A percentile compares a stretch with the other conserved stretches of the same genome.
Conservation (phyloP, 2,797 vertebrate species). For the Iguana delicatissima region DNA sequence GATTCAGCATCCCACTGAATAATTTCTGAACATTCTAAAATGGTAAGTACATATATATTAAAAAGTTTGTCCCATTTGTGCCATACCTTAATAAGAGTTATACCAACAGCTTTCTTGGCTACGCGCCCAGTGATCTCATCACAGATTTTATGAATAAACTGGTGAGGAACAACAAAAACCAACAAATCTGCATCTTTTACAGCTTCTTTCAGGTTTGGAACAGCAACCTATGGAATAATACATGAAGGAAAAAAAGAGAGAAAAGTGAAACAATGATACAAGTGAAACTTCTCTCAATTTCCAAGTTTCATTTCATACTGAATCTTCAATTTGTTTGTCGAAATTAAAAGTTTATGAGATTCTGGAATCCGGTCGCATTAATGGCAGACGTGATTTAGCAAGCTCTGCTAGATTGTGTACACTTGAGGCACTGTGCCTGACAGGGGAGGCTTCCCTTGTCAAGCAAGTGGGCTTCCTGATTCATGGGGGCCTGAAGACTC, state of each 20-base stretch:
- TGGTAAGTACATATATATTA: background rate
- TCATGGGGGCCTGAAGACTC: no score
- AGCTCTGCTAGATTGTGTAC: no score
- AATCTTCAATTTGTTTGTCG: background rate
- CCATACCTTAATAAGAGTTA: constrained; percentile 93
- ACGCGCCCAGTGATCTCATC: constrained; percentile 88
- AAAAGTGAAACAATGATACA: background rate
- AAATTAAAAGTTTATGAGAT: constrained; percentile 17
- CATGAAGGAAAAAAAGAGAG: fast-evolving
- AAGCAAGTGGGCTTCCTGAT: no score
- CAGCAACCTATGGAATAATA: constrained; percentile 81
- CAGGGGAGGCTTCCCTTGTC: no score
- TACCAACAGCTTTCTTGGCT: constrained; percentile 84
- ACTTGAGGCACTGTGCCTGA: no score
- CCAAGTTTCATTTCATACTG: background rate
- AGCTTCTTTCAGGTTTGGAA: constrained; percentile 86
- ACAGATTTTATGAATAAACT: constrained; percentile 91
- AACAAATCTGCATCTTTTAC: constrained; percentile 89
- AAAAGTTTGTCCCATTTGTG: background rate
- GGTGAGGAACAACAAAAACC: constrained; percentile 93
- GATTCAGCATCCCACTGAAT: background rate
- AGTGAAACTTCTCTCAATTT: constrained; percentile 2
- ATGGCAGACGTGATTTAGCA: no score
- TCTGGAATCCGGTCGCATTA: no score
- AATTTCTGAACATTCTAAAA: constrained; percentile 15